Evolutionary conservation across 37 sponge, comb jelly and placozoan genomes (phyloP).

Genomic region (Diacarnus erythraeanus): DNA sequence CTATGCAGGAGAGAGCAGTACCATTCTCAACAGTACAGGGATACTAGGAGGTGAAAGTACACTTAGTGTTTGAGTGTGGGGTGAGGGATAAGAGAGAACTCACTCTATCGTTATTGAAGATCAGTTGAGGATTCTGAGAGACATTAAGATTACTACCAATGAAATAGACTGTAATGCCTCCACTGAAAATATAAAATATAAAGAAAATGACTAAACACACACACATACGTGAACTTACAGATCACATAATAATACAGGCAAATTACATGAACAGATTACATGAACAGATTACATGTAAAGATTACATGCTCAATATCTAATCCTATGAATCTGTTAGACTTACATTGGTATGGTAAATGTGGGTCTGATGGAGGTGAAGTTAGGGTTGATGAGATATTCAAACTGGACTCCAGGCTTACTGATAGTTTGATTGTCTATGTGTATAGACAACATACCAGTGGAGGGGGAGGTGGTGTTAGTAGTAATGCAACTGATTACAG

Average conservation of each 20-base stretch:
- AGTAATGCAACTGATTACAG: constrained; percentile 10
- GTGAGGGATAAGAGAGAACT: too few relatives aligned
- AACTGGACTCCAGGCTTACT: constrained; percentile 17
- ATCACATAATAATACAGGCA: neutral
- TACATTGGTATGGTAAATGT: constrained; percentile 35
- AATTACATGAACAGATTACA: too few relatives aligned
- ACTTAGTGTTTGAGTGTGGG: too few relatives aligned
- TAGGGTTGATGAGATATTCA: constrained; percentile 40
- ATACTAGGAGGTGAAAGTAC: too few relatives aligned
- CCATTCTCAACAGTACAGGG: too few relatives aligned
- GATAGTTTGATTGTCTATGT: constrained; percentile 16
- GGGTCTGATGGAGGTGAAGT: constrained; percentile 20
- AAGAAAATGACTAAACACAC: too few relatives aligned
- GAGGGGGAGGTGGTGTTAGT: neutral
- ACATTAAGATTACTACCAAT: neutral
- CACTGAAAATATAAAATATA: neutral
- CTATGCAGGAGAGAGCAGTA: too few relatives aligned
- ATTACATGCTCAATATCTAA: neutral
- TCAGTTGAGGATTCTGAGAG: neutral
- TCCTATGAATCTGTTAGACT: neutral
- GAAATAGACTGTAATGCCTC: neutral
- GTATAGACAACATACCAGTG: constrained; percentile 9
- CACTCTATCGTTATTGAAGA: neutral
- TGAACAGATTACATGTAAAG: neutral
- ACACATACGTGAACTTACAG: neutral